phyloP scores from a whole-genome alignment of 1,140 invertebrate species.

The Saccostrea cuccullata region DNA sequence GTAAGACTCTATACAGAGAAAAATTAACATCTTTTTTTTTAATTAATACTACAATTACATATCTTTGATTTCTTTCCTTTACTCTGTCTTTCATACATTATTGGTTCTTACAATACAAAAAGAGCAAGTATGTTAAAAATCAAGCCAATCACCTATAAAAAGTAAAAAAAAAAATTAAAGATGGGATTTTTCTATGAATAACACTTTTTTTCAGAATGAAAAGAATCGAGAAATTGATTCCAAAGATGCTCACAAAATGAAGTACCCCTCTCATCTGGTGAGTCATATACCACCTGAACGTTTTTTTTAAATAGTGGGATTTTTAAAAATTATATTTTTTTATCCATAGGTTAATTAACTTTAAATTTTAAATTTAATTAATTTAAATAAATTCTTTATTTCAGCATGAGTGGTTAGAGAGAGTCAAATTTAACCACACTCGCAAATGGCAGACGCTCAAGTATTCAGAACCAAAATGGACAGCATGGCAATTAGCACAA shows the following conservation, averaged over 20 bases:
- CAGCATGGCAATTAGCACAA: neutral
- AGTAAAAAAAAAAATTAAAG: neutral
- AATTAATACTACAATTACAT: neutral
- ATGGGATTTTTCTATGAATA: neutral
- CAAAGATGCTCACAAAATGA: conserved; percentile 17
- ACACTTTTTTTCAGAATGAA: neutral
- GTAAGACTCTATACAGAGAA: neutral
- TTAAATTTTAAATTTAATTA: no score
- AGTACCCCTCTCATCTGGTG: conserved; percentile 10
- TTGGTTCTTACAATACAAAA: no score
- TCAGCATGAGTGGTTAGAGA: conserved; percentile 20
- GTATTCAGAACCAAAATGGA: neutral
- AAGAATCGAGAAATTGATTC: conserved; percentile 32
- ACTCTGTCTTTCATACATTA: no score
- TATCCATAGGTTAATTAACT: neutral
- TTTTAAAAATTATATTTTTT: neutral
- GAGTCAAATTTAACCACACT: neutral
- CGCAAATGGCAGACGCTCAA: neutral
- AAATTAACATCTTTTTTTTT: neutral
- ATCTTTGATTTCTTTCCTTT: no score
- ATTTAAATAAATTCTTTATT: neutral
- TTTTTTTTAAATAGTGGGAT: no score
- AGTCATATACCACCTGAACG: neutral
- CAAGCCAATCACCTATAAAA: no score
- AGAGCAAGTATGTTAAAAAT: no score